Conservation (phyloP, 2,797 vertebrate species). For the Neosilurus hyrtlii region DNA sequence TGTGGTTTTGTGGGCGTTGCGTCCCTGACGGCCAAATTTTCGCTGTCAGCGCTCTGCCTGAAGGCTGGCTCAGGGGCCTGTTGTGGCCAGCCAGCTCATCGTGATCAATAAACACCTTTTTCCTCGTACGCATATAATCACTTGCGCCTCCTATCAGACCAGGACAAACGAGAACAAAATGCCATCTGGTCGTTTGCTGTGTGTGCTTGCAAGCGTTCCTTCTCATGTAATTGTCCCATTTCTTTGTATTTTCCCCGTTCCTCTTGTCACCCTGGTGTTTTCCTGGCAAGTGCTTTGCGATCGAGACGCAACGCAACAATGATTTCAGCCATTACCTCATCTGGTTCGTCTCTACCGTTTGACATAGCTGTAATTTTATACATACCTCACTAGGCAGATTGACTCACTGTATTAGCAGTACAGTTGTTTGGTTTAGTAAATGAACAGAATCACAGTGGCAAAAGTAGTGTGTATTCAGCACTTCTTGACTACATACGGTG, state of each 20-base stretch:
- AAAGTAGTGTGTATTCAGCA: neutral
- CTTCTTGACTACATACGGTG: neutral
- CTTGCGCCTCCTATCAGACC: conserved; percentile 61
- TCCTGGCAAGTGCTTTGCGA: conserved; percentile 1
- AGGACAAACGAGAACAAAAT: conserved; percentile 76
- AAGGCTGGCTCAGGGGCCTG: conserved; percentile 48
- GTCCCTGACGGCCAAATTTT: conserved; percentile 63
- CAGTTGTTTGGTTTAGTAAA: neutral
- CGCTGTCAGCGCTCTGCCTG: conserved; percentile 36
- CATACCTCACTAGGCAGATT: neutral
- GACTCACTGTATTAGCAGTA: neutral
- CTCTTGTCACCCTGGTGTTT: neutral
- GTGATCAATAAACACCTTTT: conserved; percentile 55
- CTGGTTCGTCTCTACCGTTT: neutral
- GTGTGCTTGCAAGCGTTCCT: conserved; percentile 43
- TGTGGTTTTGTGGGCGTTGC: conserved; percentile 64
- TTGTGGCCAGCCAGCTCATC: conserved; percentile 51
- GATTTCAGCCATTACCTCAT: conserved; percentile 29
- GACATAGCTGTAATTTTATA: neutral
- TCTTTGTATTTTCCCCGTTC: conserved; percentile 1
- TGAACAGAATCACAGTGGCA: neutral
- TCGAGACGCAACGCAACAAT: neutral
- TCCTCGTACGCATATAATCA: conserved; percentile 41
- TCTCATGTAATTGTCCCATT: conserved; percentile 65
- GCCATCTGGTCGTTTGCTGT: conserved; percentile 71